phyloP scores from a whole-genome alignment of 2,113 vertebrate species.

The Erythrocercus mccallii region DNA sequence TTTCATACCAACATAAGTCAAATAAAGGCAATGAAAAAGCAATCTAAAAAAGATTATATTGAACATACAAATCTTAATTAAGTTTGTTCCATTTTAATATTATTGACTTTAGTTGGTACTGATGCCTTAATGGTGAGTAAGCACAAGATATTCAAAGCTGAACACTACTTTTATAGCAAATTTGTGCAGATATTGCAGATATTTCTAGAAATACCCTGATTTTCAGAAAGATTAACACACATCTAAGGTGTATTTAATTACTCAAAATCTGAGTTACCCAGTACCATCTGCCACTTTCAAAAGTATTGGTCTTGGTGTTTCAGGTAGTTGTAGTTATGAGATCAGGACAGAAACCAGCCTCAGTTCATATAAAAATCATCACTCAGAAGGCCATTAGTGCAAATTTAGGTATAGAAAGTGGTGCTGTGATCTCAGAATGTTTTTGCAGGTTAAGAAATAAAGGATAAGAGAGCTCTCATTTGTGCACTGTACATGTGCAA shows the following conservation, averaged over 20 bases:
- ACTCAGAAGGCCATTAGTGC: background rate
- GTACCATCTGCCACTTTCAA: background rate
- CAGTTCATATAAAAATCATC: background rate
- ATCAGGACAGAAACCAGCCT: background rate
- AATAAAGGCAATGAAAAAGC: background rate
- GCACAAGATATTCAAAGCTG: background rate
- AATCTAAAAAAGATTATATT: background rate
- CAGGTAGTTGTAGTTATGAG: background rate
- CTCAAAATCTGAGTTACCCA: background rate
- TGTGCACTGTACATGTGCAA: background rate
- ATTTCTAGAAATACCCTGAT: background rate
- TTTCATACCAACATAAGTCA: slow-evolving; percentile 40
- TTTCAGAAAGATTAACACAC: background rate
- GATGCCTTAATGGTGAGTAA: background rate
- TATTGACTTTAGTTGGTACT: background rate
- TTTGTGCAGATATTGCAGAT: background rate
- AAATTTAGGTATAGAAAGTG: background rate
- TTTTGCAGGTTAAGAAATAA: background rate
- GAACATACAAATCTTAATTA: background rate
- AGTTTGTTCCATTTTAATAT: background rate
- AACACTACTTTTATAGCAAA: background rate
- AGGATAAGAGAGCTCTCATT: background rate
- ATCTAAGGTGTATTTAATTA: background rate
- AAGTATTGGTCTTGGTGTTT: background rate
- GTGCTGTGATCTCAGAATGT: background rate